Evolutionary conservation across 2,797 vertebrate species (phyloP), one percentile per base, ranked within the genome.

Genomic region (Halcyon badia): DNA sequence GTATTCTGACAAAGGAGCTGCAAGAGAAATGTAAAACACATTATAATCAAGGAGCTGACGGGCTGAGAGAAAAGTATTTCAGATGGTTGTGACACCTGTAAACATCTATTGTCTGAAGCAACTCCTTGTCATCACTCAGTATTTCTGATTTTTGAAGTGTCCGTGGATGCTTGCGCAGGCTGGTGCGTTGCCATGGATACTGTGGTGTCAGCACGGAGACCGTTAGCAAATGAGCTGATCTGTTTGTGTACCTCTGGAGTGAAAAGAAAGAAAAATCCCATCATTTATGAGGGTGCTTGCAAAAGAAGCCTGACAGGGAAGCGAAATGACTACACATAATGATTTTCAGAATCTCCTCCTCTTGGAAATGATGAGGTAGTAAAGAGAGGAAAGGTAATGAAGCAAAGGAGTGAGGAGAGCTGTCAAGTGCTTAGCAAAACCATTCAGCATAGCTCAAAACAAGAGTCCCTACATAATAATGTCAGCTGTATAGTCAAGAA

Each of bases 141-240:
- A 70, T 88, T 86, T 91, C 69, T 69, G 77, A 75, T 81, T 83
- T 93, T 72, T 8, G 9, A 86, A 65, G 66, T 0, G 1, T 58
- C 91, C 94, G 81, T 11, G 10, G 85, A 94, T 94, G 91, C 94
- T 95, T 93, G 87, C 21, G 33, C 77, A 95, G 87, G 85, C 88
- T 89, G 87, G 7, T 62, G 46, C 0, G 80, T 96, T 96, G 80
- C 91, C 80, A 94, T 91, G 95, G 96, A 79, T 60, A 97, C 94
- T 0, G 0, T 58, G 73, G 58, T 88, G 85, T 82, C 61, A 73
- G 66, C 11, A 5, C 79, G 0, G 18, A 86, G 77, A 58, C 73
- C 69, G 42, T 86, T 44, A 72, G 91, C 71, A 78, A 87, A 95
- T 11, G 25, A 44, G 37, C 70, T 60, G 91, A 87, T 91, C 76